Percentiles rank a stretch among this genome's conserved stretches.
These are phyloP conservation scores for Platyrinchus mystaceus DNA, from an alignment of 2,797 vertebrate species.

Conservation along the genomic window DNA sequence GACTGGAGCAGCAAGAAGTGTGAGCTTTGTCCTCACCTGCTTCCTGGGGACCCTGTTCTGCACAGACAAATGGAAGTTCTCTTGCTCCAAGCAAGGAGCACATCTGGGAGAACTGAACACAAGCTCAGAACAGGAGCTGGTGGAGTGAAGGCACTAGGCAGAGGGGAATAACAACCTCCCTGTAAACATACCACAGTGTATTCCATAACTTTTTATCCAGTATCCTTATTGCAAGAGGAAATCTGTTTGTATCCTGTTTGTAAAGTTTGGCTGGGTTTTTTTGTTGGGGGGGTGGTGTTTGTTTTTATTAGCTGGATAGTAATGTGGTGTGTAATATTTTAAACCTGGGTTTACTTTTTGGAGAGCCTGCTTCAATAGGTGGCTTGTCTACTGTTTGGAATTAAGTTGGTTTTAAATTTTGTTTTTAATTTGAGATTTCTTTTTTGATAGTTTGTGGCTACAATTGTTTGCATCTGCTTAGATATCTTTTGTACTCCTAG, in stretches of 20 bases:
- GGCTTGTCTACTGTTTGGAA: slow-evolving; percentile 5
- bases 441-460: neutral
- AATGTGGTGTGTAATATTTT: neutral
- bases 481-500: slow-evolving; percentile 33
- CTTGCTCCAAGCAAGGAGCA: neutral
- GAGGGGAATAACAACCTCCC: neutral
- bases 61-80: neutral
- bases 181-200: neutral
- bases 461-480: slow-evolving; percentile 14
- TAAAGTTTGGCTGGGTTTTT: slow-evolving; percentile 10
- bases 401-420: neutral
- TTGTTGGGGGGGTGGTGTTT: neutral
- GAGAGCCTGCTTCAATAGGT: neutral
- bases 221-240: slow-evolving; percentile 31
- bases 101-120: neutral
- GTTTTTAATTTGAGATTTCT: neutral
- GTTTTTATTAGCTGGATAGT: neutral
- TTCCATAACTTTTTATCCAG: slow-evolving; percentile 18
- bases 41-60: neutral
- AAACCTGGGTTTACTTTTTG: slow-evolving; percentile 1
- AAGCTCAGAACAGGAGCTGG: neutral
- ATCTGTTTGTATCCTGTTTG: slow-evolving; percentile 56
- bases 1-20: neutral
- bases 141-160: neutral
- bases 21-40: neutral